These are phyloP conservation scores for Lindbergichthys nudifrons DNA, from an alignment of 2,797 vertebrate genomes.

Conservation along the genomic window DNA sequence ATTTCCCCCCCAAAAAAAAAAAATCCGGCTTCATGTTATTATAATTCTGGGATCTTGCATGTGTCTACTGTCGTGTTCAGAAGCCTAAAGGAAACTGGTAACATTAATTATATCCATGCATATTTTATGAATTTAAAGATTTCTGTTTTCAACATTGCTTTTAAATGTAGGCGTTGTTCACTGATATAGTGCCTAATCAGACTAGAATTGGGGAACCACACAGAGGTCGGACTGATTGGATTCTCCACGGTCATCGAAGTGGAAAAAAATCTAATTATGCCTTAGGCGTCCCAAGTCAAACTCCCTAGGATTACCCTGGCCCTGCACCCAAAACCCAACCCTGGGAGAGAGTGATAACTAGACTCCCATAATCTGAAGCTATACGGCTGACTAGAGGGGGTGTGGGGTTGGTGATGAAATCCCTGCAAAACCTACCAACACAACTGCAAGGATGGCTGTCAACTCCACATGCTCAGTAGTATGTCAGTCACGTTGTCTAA, in stretches of 20 bases:
- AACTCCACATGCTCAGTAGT: slow-evolving; percentile 15
- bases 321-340: slow-evolving; percentile 68
- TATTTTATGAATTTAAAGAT: slow-evolving; percentile 48
- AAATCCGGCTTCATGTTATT: not conserved
- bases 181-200: slow-evolving; percentile 45
- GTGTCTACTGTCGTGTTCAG: slow-evolving; percentile 9
- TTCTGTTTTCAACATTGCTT: slow-evolving; percentile 38
- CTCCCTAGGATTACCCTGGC: slow-evolving; percentile 76
- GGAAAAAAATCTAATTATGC: slow-evolving; percentile 81
- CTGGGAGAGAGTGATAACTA: slow-evolving; percentile 81
- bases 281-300: slow-evolving; percentile 68
- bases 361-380: slow-evolving; percentile 72
- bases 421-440: slow-evolving; percentile 26
- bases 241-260: slow-evolving; percentile 72
- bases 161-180: slow-evolving; percentile 33
- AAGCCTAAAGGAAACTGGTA: slow-evolving; percentile 22
- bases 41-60: slow-evolving; percentile 8
- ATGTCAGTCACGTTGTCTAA: slow-evolving; percentile 17
- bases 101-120: slow-evolving; percentile 26
- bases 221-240: slow-evolving; percentile 74
- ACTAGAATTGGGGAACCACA: slow-evolving; percentile 60
- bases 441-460: slow-evolving; percentile 24
- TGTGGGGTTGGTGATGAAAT: slow-evolving; percentile 53
- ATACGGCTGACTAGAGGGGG: slow-evolving; percentile 30
- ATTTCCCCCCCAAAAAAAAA: not conserved